Conservation (phyloP, 2,797 vertebrate genomes). For the Pipistrellus pygmaeus region DNA sequence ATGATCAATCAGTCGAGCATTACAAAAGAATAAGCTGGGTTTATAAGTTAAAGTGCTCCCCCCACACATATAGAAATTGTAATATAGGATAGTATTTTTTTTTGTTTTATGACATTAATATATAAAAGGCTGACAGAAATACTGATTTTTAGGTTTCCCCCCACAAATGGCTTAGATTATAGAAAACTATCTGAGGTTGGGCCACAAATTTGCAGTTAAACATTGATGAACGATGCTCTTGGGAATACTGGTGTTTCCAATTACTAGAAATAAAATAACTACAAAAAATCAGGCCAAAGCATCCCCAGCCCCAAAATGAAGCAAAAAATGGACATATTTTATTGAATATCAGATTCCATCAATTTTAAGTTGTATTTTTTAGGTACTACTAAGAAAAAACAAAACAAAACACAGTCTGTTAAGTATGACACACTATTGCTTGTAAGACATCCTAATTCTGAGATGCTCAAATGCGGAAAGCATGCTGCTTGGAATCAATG, state of each 20-base stretch:
- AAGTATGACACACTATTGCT: neutral
- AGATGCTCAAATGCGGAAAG: neutral
- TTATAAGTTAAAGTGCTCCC: neutral
- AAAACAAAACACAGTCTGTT: neutral
- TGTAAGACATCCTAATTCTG: neutral
- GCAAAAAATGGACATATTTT: neutral
- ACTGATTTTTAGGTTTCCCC: slow-evolving; percentile 65
- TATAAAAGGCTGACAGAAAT: slow-evolving; percentile 34
- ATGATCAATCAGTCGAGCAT: neutral
- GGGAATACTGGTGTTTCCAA: slow-evolving; percentile 42
- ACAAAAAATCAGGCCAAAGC: neutral
- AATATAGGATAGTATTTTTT: slow-evolving; percentile 19
- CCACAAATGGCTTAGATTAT: slow-evolving; percentile 47
- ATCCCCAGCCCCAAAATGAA: neutral
- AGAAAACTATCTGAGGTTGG: slow-evolving; percentile 54
- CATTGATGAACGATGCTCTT: slow-evolving; percentile 49
- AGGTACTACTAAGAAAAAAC: neutral
- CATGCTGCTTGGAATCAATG: neutral
- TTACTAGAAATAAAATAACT: slow-evolving; percentile 14
- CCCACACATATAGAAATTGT: neutral
- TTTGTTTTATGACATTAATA: slow-evolving; percentile 50
- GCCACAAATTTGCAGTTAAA: slow-evolving; percentile 66
- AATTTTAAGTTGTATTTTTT: slow-evolving; percentile 17
- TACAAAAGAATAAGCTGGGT: neutral
- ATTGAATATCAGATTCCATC: neutral